Evolutionary conservation across 2,113 vertebrate genomes (phyloP).

Genomic region (Entomyzon cyanotis): DNA sequence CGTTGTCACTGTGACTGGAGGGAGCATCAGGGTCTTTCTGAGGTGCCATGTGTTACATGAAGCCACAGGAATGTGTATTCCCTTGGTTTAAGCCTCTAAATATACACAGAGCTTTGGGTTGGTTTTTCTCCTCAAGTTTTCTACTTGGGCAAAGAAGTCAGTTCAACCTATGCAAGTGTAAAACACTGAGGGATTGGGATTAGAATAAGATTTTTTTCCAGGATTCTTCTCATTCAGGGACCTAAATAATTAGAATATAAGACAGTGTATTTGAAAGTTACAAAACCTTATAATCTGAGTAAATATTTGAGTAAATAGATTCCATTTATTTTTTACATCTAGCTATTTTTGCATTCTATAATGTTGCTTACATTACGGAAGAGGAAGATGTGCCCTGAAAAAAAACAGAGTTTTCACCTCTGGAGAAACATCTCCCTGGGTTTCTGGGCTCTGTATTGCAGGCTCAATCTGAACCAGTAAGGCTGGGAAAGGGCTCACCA

Average conservation of each 20-base stretch:
- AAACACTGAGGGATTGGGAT: background rate
- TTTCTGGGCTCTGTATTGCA: background rate
- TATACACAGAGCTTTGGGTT: background rate
- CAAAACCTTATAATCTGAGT: background rate
- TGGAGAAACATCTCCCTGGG: background rate
- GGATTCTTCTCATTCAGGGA: background rate
- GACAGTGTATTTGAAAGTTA: background rate
- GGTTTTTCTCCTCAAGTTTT: background rate
- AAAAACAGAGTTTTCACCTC: background rate
- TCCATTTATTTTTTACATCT: background rate
- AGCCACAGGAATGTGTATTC: background rate
- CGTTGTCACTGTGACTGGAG: fast-evolving
- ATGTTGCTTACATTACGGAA: background rate
- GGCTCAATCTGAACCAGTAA: background rate
- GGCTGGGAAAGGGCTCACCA: background rate
- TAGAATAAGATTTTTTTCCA: background rate
- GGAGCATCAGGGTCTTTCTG: background rate
- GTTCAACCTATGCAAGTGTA: background rate
- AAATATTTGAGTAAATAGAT: background rate
- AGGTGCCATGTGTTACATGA: background rate
- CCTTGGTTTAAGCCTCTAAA: background rate
- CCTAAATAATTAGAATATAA: background rate
- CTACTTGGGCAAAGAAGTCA: background rate
- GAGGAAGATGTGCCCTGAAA: background rate
- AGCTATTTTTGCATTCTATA: background rate